Base-by-base conservation (phyloP, 2,797 vertebrate species). In the Brotogeris chrysoptera region DNA sequence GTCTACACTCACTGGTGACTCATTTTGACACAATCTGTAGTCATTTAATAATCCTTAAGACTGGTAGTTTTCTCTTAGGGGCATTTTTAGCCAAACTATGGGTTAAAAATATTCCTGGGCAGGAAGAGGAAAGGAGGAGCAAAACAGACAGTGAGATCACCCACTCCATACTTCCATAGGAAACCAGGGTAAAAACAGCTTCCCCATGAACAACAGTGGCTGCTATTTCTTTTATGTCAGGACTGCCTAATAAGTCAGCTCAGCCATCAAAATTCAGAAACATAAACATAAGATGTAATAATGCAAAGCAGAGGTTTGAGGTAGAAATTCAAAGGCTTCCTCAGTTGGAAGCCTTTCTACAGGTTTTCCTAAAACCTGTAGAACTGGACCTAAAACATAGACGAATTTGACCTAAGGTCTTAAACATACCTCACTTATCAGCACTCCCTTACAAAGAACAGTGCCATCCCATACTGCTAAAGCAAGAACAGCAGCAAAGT, bases 71-170 rank as follows among this genome's bases (percentile, higher is more conserved):
- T 50, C 43, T 83, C 59, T 36, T 43, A 18, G 36, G 50, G 61
- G 38, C 27, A 53, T 69, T 88, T 88, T 86, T 59, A 90, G 63
- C 44, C 49, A 83, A 83, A 65, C 11, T 36, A 86, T 20, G 60
- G 65, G 90, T 95, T 96, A 93, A 95, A 91, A 94, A 82, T 74
- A 80, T 78, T 90, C 63, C 77, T 79, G 61, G 46, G 13, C 90
- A 92, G 92, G 86, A 95, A 95, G 78, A 92, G 93, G 93, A 96
- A 97, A 88, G 92, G 93, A 95, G 93, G 90, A 95, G 94, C 74
- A 93, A 93, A 86, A 90, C 47, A 95, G 86, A 92, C 69, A 94
- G 47, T 50, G 70, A 91, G 72, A 90, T 92, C 82, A 93, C 61
- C 55, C 82, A 23, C n/a, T 10, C 60, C 0, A 0, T 27, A 50